A percentile compares a stretch with the other conserved stretches of the same genome.
Evolutionary conservation across 1,140 invertebrate genomes (phyloP).

Genomic region (Nasonia longicornis): DNA sequence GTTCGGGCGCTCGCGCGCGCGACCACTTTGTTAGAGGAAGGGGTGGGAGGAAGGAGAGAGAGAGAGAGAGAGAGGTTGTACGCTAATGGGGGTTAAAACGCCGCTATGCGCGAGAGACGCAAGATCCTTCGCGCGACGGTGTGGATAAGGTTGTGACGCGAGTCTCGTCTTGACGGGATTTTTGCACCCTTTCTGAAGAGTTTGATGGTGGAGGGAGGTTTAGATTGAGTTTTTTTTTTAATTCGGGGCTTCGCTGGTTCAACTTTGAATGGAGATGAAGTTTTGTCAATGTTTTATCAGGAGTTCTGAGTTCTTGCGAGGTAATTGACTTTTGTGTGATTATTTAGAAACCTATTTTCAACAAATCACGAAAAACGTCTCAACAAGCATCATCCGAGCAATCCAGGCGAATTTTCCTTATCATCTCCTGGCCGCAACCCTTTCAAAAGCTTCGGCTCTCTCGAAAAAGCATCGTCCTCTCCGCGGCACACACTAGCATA

Average conservation of each 20-base stretch:
- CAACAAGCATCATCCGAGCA: too few species aligned
- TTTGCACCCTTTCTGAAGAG: not conserved
- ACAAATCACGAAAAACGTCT: too few species aligned
- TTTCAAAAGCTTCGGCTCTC: too few species aligned
- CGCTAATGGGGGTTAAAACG: conserved; percentile 67
- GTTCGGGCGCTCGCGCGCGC: conserved; percentile 9
- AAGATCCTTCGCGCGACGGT: conserved; percentile 11
- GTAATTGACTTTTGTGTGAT: too few species aligned
- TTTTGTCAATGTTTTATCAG: not conserved
- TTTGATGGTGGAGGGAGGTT: not conserved
- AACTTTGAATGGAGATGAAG: not conserved
- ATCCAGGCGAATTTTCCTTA: too few species aligned
- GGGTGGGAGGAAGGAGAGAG: conserved; percentile 11
- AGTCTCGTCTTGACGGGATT: not conserved
- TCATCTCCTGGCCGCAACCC: too few species aligned
- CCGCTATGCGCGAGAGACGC: not conserved
- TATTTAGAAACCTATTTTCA: too few species aligned
- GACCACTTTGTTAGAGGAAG: conserved; percentile 33
- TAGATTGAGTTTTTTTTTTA: not conserved
- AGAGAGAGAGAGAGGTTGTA: not conserved
- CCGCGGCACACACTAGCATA: not conserved
- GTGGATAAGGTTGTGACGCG: not conserved
- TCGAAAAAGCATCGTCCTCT: too few species aligned
- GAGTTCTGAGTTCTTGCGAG: too few species aligned
- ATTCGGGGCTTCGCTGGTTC: not conserved